Conservation (phyloP, 2,113 vertebrate genomes). For the Pseudorhombus dupliciocellatus region DNA sequence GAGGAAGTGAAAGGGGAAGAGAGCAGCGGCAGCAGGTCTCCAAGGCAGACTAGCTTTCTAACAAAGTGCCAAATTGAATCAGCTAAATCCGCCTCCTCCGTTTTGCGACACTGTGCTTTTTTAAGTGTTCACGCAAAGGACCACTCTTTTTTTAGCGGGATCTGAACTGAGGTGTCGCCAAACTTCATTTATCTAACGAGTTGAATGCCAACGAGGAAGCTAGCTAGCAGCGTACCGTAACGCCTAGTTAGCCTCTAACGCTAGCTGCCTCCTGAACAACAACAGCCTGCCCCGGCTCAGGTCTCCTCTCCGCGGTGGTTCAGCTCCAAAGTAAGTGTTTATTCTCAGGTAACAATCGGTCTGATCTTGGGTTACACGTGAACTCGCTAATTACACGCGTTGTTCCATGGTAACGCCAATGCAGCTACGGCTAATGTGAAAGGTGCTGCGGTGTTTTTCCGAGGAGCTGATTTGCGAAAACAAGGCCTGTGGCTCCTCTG, state of each 20-base stretch:
- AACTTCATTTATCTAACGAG: constrained; percentile 28
- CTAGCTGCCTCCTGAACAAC: constrained; percentile 49
- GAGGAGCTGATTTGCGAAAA: constrained; percentile 55
- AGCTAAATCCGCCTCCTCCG: background rate
- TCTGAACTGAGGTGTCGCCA: constrained; percentile 19
- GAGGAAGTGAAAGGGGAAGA: constrained; percentile 78
- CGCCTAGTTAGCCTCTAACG: constrained; percentile 57
- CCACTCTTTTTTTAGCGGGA: background rate
- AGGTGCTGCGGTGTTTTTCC: constrained; percentile 53
- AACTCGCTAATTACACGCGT: background rate
- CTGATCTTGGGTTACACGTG: background rate
- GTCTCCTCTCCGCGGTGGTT: constrained; percentile 14
- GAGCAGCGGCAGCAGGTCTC: constrained; percentile 37
- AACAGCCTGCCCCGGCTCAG: constrained; percentile 54
- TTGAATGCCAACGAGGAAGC: constrained; percentile 30
- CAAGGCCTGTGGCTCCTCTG: constrained; percentile 62
- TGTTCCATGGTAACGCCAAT: background rate
- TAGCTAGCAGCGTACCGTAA: constrained; percentile 23
- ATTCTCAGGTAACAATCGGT: background rate
- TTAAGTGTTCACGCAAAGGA: background rate
- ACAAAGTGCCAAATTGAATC: constrained; percentile 62
- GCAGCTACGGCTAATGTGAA: constrained; percentile 2
- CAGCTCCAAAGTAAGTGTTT: constrained; percentile 59
- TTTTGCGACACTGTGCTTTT: constrained; percentile 2
- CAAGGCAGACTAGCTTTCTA: constrained; percentile 39